phyloP scores from a whole-genome alignment of 2,113 vertebrate genomes.

The Callorhinus ursinus region DNA sequence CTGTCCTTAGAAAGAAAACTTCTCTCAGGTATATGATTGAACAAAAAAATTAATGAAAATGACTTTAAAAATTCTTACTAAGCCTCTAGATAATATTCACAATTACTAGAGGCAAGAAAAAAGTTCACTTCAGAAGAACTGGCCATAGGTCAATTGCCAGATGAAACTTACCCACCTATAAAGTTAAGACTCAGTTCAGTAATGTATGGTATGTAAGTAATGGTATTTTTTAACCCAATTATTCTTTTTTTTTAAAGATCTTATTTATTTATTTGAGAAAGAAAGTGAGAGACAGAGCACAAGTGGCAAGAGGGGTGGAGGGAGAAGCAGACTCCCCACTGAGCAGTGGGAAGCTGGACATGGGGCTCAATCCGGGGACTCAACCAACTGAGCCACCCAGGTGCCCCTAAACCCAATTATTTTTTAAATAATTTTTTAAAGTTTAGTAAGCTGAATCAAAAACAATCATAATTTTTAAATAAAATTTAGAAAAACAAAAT shows the following conservation, averaged over 20 bases:
- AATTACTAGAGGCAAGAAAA: not conserved
- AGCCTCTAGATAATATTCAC: not conserved
- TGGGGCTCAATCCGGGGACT: too few species aligned
- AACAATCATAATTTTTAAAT: not conserved
- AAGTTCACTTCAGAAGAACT: not conserved
- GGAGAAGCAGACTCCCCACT: not conserved
- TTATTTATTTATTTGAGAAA: not conserved
- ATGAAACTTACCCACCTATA: not conserved
- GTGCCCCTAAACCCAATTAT: not conserved
- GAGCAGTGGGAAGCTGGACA: too few species aligned
- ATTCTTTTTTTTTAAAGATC: not conserved
- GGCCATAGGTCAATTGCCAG: not conserved
- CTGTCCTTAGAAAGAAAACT: not conserved
- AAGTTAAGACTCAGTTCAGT: not conserved
- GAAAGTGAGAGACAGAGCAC: not conserved
- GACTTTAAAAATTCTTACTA: not conserved
- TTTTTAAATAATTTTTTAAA: not conserved
- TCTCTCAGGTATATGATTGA: not conserved
- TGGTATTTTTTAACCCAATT: not conserved
- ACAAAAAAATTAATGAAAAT: slow-evolving; percentile 10
- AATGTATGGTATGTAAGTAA: not conserved
- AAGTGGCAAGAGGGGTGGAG: not conserved
- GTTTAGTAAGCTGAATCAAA: not conserved
- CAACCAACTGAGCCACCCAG: too few species aligned
- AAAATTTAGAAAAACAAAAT: not conserved